A percentile compares a stretch with the other conserved stretches of the same genome.
phyloP scores from a whole-genome alignment of 2,113 vertebrate species.

The Oceanites oceanicus region DNA sequence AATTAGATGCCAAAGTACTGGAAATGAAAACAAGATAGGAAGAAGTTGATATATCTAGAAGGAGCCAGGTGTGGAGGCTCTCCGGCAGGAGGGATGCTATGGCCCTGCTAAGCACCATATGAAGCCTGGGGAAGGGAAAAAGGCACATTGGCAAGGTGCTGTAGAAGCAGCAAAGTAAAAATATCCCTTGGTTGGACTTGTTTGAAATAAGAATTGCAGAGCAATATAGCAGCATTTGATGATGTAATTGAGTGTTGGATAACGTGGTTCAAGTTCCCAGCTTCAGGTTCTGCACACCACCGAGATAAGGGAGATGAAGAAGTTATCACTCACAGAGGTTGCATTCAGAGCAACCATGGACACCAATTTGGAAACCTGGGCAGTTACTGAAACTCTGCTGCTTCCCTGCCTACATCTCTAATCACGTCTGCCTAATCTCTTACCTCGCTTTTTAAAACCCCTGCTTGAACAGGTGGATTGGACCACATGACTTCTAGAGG shows the following conservation, averaged over 20 bases:
- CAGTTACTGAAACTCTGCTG: background rate
- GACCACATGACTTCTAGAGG: background rate
- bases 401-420: background rate
- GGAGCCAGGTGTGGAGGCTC: background rate
- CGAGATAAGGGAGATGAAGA: background rate
- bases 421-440: background rate
- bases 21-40: background rate
- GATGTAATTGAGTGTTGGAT: background rate
- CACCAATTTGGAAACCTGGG: background rate
- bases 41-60: background rate
- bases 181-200: background rate
- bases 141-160: background rate
- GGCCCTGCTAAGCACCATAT: background rate
- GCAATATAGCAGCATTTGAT: background rate
- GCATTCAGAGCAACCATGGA: background rate
- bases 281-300: background rate
- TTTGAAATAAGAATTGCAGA: background rate
- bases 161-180: background rate
- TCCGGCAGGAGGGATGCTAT: background rate
- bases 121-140: background rate
- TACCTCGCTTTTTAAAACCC: background rate
- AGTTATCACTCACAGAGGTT: background rate
- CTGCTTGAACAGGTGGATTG: background rate
- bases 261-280: background rate
- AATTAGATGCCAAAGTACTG: background rate